Evolutionary conservation across 2,888 invertebrate species (phyloP).

Genomic region (Melinaea menophilus): DNA sequence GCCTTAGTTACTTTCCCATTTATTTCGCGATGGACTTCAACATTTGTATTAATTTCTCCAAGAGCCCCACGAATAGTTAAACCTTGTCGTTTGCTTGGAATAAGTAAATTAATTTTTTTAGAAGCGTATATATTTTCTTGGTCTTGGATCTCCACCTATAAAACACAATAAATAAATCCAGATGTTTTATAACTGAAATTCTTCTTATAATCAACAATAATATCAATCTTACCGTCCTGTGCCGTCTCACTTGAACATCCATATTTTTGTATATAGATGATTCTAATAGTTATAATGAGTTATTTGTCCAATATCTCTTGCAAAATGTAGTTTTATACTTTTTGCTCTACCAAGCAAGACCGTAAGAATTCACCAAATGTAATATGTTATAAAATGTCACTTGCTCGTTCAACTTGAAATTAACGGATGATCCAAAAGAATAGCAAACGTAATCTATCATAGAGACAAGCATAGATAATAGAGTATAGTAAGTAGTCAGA

Average conservation of each 20-base stretch:
- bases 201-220: neutral
- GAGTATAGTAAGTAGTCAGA: no score
- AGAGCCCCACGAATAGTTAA: constrained; percentile 59
- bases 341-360: no score
- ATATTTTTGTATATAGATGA: constrained; percentile 36
- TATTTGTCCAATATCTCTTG: neutral
- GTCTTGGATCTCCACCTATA: constrained; percentile 52
- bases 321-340: no score
- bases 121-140: constrained; percentile 60
- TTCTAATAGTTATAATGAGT: neutral
- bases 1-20: constrained; percentile 57
- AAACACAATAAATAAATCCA: constrained; percentile 2
- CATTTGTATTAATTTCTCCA: constrained; percentile 65
- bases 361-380: no score
- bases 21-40: constrained; percentile 54
- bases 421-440: constrained; percentile 35
- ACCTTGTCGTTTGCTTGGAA: constrained; percentile 55
- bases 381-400: neutral
- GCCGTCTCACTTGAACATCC: constrained; percentile 58
- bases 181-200: neutral
- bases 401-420: constrained; percentile 28
- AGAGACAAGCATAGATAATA: no score
- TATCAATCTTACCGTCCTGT: constrained; percentile 49
- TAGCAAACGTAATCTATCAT: constrained; percentile 14
- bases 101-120: constrained; percentile 48